Conservation (phyloP, 2,888 invertebrate genomes). For the Lasioglossum calceatum region DNA sequence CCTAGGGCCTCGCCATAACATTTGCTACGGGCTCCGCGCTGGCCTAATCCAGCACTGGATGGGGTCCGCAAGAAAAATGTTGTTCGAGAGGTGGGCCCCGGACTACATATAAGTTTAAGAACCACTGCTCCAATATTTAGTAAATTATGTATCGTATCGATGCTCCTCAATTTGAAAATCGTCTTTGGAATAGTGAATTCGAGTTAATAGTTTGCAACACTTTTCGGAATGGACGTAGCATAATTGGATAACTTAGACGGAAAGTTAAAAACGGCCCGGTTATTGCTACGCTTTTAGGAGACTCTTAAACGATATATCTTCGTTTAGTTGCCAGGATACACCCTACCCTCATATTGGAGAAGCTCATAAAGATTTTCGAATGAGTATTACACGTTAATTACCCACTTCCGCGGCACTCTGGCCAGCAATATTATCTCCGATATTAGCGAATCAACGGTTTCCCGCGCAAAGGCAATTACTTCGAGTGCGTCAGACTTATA, state of each 20-base stretch:
- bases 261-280: constrained; percentile 25
- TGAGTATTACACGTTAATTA: constrained; percentile 61
- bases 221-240: constrained; percentile 4
- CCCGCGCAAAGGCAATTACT: constrained; percentile 35
- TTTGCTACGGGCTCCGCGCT: too few species aligned
- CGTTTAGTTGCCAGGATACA: constrained; percentile 54
- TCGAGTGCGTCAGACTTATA: background rate
- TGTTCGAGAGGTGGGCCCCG: too few species aligned
- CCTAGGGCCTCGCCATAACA: too few species aligned
- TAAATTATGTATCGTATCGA: background rate
- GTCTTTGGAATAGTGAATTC: background rate
- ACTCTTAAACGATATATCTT: constrained; percentile 43
- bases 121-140: background rate
- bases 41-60: too few species aligned
- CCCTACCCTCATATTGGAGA: constrained; percentile 18
- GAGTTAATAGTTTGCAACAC: background rate
- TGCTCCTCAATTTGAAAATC: background rate
- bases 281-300: constrained; percentile 36
- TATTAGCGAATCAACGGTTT: constrained; percentile 23
- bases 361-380: constrained; percentile 57
- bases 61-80: too few species aligned
- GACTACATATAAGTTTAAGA: too few species aligned
- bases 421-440: constrained; percentile 43
- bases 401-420: constrained; percentile 38
- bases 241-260: constrained; percentile 32